Evolutionary conservation across 2,888 invertebrate species (phyloP).

Genomic region (Strigamia maritima): DNA sequence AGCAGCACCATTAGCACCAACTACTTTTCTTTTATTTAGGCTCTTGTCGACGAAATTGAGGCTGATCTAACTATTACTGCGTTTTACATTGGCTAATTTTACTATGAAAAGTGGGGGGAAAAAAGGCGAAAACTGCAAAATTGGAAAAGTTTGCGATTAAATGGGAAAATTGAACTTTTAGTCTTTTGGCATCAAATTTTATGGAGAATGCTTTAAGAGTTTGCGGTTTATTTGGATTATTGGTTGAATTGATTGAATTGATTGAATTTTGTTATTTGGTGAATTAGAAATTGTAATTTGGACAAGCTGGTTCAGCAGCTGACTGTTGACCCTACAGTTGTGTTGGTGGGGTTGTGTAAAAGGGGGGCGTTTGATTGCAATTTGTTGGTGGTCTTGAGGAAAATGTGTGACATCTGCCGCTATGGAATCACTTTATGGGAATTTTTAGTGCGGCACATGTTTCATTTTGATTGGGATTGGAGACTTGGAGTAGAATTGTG

Average conservation of each 20-base stretch:
- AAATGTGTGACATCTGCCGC: not conserved
- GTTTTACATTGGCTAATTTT: too few species aligned
- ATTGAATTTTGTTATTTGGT: too few species aligned
- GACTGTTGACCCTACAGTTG: not conserved
- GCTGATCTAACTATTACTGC: not conserved
- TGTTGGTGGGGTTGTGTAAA: not conserved
- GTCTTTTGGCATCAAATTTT: too few species aligned
- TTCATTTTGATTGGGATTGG: too few species aligned
- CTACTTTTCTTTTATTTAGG: not conserved
- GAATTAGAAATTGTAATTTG: too few species aligned
- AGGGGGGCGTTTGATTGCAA: not conserved
- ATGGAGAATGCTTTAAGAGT: not conserved
- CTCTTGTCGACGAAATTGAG: not conserved
- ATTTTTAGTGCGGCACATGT: too few species aligned
- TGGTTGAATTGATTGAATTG: not conserved
- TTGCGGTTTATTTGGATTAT: not conserved
- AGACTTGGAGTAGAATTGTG: too few species aligned
- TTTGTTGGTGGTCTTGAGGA: not conserved
- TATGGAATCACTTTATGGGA: not conserved
- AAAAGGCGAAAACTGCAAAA: too few species aligned
- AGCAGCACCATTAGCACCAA: conserved; percentile 11
- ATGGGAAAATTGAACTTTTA: too few species aligned
- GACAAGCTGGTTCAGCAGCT: not conserved
- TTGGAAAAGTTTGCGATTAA: too few species aligned
- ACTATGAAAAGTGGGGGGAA: too few species aligned